A percentile compares a stretch with the other conserved stretches of the same genome.
Evolutionary conservation across 2,113 vertebrate genomes (phyloP).

Genomic region (Trinectes maculatus): DNA sequence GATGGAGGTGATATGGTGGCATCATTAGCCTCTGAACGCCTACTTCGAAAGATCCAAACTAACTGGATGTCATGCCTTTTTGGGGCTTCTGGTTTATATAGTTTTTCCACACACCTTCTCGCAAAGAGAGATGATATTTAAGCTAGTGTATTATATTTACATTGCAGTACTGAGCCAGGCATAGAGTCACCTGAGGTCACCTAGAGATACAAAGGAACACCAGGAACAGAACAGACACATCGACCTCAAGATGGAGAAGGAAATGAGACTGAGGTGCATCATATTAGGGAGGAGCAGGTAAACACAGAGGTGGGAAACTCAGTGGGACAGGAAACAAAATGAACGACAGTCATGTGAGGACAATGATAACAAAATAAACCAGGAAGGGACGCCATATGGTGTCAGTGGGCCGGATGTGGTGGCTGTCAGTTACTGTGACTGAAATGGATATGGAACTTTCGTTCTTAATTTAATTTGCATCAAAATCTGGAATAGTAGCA

Average conservation of each 20-base stretch:
- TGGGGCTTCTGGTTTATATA: not conserved
- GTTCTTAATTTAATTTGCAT: no score
- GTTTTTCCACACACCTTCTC: not conserved
- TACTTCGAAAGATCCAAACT: not conserved
- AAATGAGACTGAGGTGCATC: not conserved
- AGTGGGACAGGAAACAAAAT: not conserved
- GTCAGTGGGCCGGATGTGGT: no score
- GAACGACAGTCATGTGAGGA: no score
- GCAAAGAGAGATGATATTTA: not conserved
- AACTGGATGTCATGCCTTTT: not conserved
- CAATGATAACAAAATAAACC: not conserved
- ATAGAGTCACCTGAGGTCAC: not conserved
- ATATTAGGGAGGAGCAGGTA: not conserved
- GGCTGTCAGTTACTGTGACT: no score
- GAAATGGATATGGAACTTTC: no score
- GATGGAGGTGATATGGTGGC: constrained; percentile 6
- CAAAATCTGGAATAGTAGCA: no score
- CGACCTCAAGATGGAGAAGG: not conserved
- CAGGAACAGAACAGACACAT: no score
- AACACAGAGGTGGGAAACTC: not conserved
- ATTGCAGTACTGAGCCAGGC: not conserved
- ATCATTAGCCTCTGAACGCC: not conserved
- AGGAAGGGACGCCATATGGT: no score
- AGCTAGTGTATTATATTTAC: not conserved
- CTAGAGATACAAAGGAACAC: no score